Evolutionary conservation across 2,113 vertebrate species (phyloP).

Genomic region (Amphiprion ocellaris): DNA sequence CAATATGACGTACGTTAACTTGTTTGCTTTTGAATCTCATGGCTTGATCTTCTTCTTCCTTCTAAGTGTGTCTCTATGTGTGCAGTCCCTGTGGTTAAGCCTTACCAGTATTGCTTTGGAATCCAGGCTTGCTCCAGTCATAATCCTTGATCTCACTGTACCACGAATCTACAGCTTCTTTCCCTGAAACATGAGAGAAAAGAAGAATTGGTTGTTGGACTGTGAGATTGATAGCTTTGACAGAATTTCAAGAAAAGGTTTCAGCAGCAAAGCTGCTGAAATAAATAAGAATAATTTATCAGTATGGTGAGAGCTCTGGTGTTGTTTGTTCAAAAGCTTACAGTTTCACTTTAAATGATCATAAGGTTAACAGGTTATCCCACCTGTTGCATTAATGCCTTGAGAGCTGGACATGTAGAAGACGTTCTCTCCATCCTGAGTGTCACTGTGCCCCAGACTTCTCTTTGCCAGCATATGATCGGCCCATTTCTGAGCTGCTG

Average conservation of each 20-base stretch:
- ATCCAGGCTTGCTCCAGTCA: constrained; percentile 59
- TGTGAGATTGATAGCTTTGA: no score
- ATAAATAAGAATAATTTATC: no score
- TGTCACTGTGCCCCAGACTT: constrained; percentile 66
- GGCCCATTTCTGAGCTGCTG: constrained; percentile 79
- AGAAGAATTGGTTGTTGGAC: no score
- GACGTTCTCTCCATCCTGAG: constrained; percentile 79
- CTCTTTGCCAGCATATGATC: constrained; percentile 56
- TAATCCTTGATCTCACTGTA: constrained; percentile 81
- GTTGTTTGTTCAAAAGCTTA: no score
- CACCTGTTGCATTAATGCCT: constrained; percentile 57
- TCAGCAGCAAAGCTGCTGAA: no score
- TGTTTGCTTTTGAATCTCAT: neutral
- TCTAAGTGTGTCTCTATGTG: no score
- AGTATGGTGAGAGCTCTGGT: no score
- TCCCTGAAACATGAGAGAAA: constrained; percentile 52
- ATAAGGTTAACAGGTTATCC: neutral
- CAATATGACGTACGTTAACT: no score
- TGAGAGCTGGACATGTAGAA: constrained; percentile 52
- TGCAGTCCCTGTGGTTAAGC: neutral
- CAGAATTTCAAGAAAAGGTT: no score
- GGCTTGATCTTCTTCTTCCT: neutral
- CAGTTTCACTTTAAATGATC: no score
- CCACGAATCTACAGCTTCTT: constrained; percentile 74
- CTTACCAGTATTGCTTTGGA: constrained; percentile 50